Evolutionary conservation across 2,888 invertebrate genomes (phyloP).

Genomic region (Pyralis farinalis): DNA sequence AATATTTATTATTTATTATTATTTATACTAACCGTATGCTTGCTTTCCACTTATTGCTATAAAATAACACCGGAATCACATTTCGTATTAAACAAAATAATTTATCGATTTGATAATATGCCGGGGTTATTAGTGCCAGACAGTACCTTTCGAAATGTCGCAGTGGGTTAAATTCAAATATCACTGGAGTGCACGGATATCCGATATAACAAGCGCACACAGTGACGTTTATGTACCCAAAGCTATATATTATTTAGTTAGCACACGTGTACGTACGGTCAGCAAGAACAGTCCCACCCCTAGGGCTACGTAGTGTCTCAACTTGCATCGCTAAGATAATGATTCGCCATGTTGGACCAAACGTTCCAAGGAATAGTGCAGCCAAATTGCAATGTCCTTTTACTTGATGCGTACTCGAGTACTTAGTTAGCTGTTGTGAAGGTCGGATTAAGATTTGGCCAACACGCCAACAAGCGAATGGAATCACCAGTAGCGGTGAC

Average conservation of each 20-base stretch:
- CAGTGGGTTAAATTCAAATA: not conserved
- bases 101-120: not conserved
- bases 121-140: not conserved
- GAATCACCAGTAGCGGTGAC: constrained; percentile 72
- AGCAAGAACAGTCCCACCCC: constrained; percentile 42
- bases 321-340: constrained; percentile 64
- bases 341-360: constrained; percentile 47
- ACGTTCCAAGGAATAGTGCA: constrained; percentile 33
- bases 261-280: constrained; percentile 46
- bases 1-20: too few relatives aligned
- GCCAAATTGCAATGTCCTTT: constrained; percentile 30
- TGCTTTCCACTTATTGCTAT: too few relatives aligned
- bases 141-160: not conserved
- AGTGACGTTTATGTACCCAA: too few relatives aligned
- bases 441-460: constrained; percentile 58
- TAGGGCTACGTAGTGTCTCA: constrained; percentile 28
- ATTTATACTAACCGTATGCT: too few relatives aligned
- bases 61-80: too few relatives aligned
- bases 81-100: too few relatives aligned
- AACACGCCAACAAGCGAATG: constrained; percentile 62
- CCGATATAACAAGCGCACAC: not conserved
- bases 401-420: constrained; percentile 20
- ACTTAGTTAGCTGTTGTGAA: constrained; percentile 38
- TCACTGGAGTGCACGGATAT: not conserved
- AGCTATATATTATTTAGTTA: constrained; percentile 50